Evolutionary conservation across 2,888 invertebrate species (phyloP).

Genomic region (Autographa gamma): DNA sequence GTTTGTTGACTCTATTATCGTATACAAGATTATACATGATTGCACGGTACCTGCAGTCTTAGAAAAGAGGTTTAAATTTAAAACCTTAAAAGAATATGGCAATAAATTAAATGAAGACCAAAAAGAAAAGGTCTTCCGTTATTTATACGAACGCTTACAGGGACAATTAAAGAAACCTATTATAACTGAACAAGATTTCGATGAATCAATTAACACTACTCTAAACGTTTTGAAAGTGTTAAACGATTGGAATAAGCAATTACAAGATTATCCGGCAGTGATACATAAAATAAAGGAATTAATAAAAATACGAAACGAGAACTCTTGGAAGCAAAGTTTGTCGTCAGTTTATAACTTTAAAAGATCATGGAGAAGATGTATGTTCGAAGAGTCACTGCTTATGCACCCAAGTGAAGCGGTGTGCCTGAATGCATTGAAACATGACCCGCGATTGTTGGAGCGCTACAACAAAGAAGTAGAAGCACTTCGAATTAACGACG

Average conservation of each 20-base stretch:
- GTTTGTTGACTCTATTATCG: conserved; percentile 66
- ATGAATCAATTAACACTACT: conserved; percentile 46
- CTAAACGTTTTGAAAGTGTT: conserved; percentile 63
- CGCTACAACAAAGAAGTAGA: conserved; percentile 63
- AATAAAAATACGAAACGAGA: conserved; percentile 64
- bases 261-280: conserved; percentile 67
- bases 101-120: conserved; percentile 64
- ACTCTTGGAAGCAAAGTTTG: conserved; percentile 65
- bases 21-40: conserved; percentile 66
- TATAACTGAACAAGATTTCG: conserved; percentile 58
- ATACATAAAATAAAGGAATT: conserved; percentile 69
- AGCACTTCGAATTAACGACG: conserved; percentile 60
- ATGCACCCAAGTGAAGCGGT: conserved; percentile 68
- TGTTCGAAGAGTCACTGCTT: conserved; percentile 76
- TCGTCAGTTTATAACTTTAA: conserved; percentile 71
- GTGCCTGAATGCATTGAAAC: conserved; percentile 78
- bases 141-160: conserved; percentile 62
- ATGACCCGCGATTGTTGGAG: conserved; percentile 69
- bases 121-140: conserved; percentile 70
- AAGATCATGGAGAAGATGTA: conserved; percentile 73
- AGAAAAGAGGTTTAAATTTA: conserved; percentile 65
- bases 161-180: conserved; percentile 58
- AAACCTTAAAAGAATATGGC: conserved; percentile 60
- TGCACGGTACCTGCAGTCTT: conserved; percentile 65
- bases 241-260: conserved; percentile 70